Evolutionary conservation across 2,888 invertebrate species (phyloP), one percentile per base, ranked within the genome.

Genomic region (Junonia oenone): DNA sequence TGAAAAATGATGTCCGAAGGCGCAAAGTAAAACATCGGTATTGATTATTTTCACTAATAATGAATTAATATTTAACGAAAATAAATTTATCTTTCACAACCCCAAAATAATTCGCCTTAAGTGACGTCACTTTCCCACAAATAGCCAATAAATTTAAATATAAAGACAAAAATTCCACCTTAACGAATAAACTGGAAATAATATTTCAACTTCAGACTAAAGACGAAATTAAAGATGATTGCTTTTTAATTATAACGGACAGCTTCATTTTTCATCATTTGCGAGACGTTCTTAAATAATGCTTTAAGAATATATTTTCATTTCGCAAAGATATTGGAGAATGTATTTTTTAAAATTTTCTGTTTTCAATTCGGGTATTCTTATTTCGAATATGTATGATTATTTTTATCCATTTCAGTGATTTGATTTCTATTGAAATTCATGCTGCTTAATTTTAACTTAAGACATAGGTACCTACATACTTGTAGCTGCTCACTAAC

Each of bases 221-320:
- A 35, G 31, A 6, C 47, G 47, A 47, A 48, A 43, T 48, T 48
- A 48, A 26, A 54, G 22, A 43, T 43, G 40, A 54, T 54, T 48
- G 40, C 40, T 27, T 48, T 54, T 54, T 54, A 54, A 54, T 54
- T 54, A 48, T 43, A 46, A 43, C 22, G 31, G 47, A 48, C 43
- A 26, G 26, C 6, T 48, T 35, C 13, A 35, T 33, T 35, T 48
- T 48, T 48, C 35, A 22, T 35, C 14, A 37, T 48, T 48, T 37
- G 6, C 26, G 6, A 22, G 43, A 26, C 13, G 22, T 43, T 43
- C 11, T 43, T 22, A 26, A 43, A 43, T 19, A 40, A 17, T 40
- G n/a, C 19, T 19, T 19, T 11, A 40, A 19, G 17, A 40, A 19
- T 40, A 40, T 19, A 2, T 33, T 37, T 43, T 38, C 38, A 17